phyloP scores from a whole-genome alignment of 2,797 vertebrate species.

The Martes flavigula region DNA sequence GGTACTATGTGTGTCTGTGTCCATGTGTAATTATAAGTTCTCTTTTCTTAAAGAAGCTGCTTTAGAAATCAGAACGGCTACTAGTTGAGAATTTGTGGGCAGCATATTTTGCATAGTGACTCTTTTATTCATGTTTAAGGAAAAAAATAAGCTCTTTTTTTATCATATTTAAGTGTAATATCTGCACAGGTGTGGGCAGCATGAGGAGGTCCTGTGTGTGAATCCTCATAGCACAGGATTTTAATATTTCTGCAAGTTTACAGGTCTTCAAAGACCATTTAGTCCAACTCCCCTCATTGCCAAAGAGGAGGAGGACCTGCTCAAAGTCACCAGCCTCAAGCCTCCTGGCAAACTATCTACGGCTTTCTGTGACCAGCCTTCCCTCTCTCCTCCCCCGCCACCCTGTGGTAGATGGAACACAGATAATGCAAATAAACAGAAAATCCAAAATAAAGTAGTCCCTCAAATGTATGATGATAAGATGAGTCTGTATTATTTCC shows the following conservation, averaged over 20 bases:
- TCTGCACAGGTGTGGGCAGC: not conserved
- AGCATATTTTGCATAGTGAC: not conserved
- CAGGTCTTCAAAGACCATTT: not conserved
- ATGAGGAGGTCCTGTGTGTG: too few species aligned
- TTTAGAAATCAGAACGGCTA: not conserved
- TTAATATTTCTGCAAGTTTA: not conserved
- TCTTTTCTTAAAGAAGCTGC: not conserved
- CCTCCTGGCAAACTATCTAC: not conserved
- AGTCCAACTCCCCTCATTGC: not conserved
- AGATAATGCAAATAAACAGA: not conserved
- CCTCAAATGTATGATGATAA: not conserved
- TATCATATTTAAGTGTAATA: not conserved
- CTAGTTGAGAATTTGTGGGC: not conserved
- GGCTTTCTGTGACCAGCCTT: not conserved
- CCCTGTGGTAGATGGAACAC: not conserved
- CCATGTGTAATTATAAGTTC: not conserved
- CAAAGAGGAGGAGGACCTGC: not conserved
- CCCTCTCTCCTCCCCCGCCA: not conserved
- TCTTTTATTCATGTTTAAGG: conserved; percentile 13
- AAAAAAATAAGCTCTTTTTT: not conserved
- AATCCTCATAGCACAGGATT: not conserved
- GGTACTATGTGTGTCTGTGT: not conserved
- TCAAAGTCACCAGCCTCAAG: not conserved
- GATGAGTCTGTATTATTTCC: conserved; percentile 27
- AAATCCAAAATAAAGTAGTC: not conserved